These are phyloP conservation scores for Abscondita cerata DNA, from an alignment of 2,888 invertebrate genomes.

Conservation along the genomic window DNA sequence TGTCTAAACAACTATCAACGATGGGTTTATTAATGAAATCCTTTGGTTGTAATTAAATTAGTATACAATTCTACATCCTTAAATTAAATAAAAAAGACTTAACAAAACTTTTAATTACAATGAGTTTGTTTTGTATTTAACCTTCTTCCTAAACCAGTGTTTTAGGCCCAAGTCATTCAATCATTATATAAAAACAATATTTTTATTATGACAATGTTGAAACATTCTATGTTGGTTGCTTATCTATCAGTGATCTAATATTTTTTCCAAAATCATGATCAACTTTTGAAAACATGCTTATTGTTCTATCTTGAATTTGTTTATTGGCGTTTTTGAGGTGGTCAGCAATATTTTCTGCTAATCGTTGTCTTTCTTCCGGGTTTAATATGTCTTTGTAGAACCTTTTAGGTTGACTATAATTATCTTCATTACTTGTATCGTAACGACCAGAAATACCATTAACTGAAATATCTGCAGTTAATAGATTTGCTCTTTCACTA, in stretches of 20 bases:
- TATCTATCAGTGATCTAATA: slow-evolving; percentile 55
- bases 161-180: too few species aligned
- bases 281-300: slow-evolving; percentile 81
- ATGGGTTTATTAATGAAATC: too few species aligned
- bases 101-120: too few species aligned
- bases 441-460: slow-evolving; percentile 80
- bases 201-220: too few species aligned
- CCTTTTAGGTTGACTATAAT: slow-evolving; percentile 83
- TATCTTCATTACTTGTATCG: slow-evolving; percentile 87
- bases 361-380: slow-evolving; percentile 72
- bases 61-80: too few species aligned
- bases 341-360: slow-evolving; percentile 81
- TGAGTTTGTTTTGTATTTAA: too few species aligned
- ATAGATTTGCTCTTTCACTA: slow-evolving; percentile 67
- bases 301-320: slow-evolving; percentile 86
- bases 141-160: too few species aligned
- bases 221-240: too few species aligned
- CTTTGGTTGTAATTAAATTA: too few species aligned
- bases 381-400: slow-evolving; percentile 85
- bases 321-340: slow-evolving; percentile 79
- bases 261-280: slow-evolving; percentile 80
- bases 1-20: too few species aligned
- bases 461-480: slow-evolving; percentile 65
- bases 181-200: too few species aligned
- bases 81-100: too few species aligned